Conservation (phyloP, 2,888 invertebrate species). For the Perithous albicinctus region DNA sequence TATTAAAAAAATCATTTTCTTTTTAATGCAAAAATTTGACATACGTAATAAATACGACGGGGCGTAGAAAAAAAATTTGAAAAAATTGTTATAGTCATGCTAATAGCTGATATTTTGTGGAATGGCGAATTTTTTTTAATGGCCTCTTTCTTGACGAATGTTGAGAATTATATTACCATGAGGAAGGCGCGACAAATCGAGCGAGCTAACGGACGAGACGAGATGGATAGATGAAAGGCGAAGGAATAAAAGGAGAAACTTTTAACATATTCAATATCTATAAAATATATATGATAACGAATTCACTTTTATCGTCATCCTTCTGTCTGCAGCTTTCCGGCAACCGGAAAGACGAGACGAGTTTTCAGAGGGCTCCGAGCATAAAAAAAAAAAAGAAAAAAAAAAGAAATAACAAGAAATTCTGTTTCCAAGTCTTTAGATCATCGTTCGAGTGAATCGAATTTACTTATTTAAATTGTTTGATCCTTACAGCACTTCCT, state of each 20-base stretch:
- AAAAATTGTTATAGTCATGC: too few species aligned
- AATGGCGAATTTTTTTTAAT: conserved; percentile 26
- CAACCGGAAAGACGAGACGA: conserved; percentile 13
- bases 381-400: conserved; percentile 18
- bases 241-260: conserved; percentile 5
- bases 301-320: conserved; percentile 51
- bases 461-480: conserved; percentile 20
- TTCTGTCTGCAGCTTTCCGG: conserved; percentile 16
- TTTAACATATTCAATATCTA: conserved; percentile 31
- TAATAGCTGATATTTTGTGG: too few species aligned
- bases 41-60: too few species aligned
- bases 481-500: neutral
- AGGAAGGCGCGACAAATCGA: conserved; percentile 32
- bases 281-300: conserved; percentile 54
- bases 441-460: conserved; percentile 7
- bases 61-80: too few species aligned
- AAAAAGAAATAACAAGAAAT: neutral
- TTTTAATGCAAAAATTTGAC: too few species aligned
- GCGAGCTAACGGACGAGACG: neutral
- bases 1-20: too few species aligned
- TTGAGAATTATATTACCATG: conserved; percentile 2
- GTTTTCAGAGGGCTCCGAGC: neutral
- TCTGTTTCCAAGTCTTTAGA: neutral
- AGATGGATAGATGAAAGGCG: neutral
- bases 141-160: conserved; percentile 6